Evolutionary conservation across 2,113 vertebrate genomes (phyloP), one percentile per base, ranked within the genome.

Genomic region (Rhagologus leucostigma): DNA sequence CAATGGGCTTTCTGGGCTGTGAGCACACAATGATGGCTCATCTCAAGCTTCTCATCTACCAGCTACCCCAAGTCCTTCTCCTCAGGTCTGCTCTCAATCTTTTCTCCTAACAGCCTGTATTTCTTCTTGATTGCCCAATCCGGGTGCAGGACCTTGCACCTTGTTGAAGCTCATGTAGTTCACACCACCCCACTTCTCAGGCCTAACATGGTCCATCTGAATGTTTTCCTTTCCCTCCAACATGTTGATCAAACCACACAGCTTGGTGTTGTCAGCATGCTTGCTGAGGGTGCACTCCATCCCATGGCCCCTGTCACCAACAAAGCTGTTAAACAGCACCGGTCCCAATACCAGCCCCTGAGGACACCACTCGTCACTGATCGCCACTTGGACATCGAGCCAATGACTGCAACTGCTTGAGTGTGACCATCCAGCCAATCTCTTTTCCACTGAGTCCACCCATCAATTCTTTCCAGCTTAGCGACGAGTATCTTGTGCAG

Each of bases 281-380:
- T 7, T 46, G 41, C 53, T 67, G 29, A 39, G 46, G 27, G 13
- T 46, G 23, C 33, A 7, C 46, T 75, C 33, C 30, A 15, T 22
- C 24, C 24, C 53, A 22, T 0, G 1, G 53, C 60, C 20, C 39
- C 9, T 18, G 20, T 7, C 20, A 17, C 30, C 13, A 33, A 17
- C 6, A 30, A 12, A 53, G 9, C 21, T 24, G 6, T 47, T 30
- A 30, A 68, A 75, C 1, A 47, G 2, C 5, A 10, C 29, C 0
- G 0, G 23, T 59, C 13, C 53, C 60, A 30, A 1, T 7, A 21
- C 8, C 16, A 39, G 17, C 7, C 20, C 16, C 29, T 24, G n/a
- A 30, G 29, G 29, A 8, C 16, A 30, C 9, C 39, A 22, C 9
- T 18, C 0, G 0, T 9, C 13, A 18, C 33, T 68, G 33, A 20